Evolutionary conservation across 2,797 vertebrate species (phyloP).

Genomic region (Scarus forsteni): DNA sequence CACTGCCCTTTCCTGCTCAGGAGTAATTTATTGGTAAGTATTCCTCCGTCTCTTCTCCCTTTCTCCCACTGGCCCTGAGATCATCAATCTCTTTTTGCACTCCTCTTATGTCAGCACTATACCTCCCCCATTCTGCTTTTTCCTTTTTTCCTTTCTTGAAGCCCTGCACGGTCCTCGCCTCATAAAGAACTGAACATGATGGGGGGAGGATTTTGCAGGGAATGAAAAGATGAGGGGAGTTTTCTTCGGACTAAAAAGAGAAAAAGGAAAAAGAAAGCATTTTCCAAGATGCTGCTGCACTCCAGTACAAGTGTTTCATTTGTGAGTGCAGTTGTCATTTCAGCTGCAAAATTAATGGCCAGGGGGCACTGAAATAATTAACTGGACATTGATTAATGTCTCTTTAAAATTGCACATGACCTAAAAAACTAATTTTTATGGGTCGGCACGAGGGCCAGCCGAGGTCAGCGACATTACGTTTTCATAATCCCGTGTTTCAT

Average conservation of each 20-base stretch:
- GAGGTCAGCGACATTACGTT: no score
- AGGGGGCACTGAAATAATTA: slow-evolving; percentile 61
- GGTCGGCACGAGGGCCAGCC: not conserved
- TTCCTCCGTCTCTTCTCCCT: slow-evolving; percentile 70
- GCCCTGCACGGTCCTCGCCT: slow-evolving; percentile 35
- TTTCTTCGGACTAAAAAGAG: slow-evolving; percentile 14
- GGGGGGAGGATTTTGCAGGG: slow-evolving; percentile 26
- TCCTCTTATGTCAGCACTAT: slow-evolving; percentile 80
- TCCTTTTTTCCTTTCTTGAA: slow-evolving; percentile 19
- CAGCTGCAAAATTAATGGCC: slow-evolving; percentile 64
- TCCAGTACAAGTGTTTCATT: not conserved
- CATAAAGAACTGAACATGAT: slow-evolving; percentile 51
- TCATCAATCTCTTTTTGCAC: slow-evolving; percentile 84
- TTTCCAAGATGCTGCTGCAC: not conserved
- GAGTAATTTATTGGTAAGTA: slow-evolving; percentile 79
- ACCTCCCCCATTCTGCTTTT: slow-evolving; percentile 31
- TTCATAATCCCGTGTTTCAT: no score
- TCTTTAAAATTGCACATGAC: slow-evolving; percentile 39
- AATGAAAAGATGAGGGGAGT: slow-evolving; percentile 27
- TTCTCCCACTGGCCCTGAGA: slow-evolving; percentile 80
- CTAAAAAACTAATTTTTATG: slow-evolving; percentile 40
- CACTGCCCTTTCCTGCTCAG: slow-evolving; percentile 61
- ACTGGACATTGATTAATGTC: slow-evolving; percentile 67
- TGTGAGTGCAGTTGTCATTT: slow-evolving; percentile 31
- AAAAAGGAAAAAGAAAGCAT: not conserved